Conservation (phyloP, 2,888 invertebrate species). For the Conops quadrifasciatus region DNA sequence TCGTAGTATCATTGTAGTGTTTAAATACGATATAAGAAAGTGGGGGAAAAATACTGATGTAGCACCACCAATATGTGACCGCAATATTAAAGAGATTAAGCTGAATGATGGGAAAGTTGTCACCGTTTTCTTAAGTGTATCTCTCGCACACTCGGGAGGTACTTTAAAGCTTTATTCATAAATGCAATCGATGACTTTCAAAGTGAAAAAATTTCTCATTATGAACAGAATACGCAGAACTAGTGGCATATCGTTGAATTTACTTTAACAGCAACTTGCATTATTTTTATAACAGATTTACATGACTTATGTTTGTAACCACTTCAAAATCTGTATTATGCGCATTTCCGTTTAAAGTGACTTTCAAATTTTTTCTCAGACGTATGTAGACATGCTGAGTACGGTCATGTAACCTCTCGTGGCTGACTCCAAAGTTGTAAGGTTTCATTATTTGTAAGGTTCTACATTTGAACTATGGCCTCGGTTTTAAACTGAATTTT, state of each 20-base stretch:
- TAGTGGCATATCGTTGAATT: neutral
- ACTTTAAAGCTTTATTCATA: no score
- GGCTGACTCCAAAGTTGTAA: neutral
- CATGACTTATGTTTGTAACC: neutral
- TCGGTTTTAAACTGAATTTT: neutral
- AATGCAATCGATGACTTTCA: no score
- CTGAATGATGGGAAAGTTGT: no score
- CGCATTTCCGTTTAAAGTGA: conserved; percentile 29
- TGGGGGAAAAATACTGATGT: no score
- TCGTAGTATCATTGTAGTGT: no score
- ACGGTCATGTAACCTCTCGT: neutral
- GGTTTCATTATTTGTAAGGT: neutral
- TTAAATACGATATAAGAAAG: no score
- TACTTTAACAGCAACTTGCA: conserved; percentile 19
- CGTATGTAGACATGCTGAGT: neutral
- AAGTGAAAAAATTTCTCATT: no score
- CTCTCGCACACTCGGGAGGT: no score
- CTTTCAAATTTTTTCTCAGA: neutral
- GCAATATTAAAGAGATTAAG: no score
- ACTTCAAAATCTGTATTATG: conserved; percentile 18
- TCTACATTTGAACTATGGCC: neutral
- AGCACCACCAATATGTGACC: no score
- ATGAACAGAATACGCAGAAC: neutral
- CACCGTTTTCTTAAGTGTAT: no score
- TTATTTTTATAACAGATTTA: conserved; percentile 1